Conservation (phyloP, 2,113 vertebrate genomes). For the Periophthalmus modestus region DNA sequence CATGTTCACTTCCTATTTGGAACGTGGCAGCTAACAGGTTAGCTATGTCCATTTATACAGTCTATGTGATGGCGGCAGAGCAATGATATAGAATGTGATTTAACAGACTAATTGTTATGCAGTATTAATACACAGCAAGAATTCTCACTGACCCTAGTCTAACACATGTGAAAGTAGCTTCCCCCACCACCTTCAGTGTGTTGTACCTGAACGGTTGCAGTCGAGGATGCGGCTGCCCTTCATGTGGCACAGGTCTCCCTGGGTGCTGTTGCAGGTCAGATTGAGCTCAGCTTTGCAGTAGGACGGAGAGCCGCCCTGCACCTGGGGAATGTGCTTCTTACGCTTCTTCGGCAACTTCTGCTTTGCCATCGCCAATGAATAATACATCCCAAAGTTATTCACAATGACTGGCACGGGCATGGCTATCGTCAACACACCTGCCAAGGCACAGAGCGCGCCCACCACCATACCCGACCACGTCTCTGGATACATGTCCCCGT, state of each 20-base stretch:
- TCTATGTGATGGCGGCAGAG: too few relatives aligned
- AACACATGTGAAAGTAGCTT: too few relatives aligned
- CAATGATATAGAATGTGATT: too few relatives aligned
- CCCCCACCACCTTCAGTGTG: background rate
- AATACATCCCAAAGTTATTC: slow-evolving; percentile 99
- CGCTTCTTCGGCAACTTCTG: slow-evolving; percentile 96
- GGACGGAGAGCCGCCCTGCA: slow-evolving; percentile 87
- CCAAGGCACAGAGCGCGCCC: slow-evolving; percentile 92
- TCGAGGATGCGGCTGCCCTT: slow-evolving; percentile 87
- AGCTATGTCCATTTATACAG: too few relatives aligned
- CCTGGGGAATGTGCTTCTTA: slow-evolving; percentile 96
- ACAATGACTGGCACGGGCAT: slow-evolving; percentile 99
- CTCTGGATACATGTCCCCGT: slow-evolving; percentile 96
- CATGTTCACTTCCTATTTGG: too few relatives aligned
- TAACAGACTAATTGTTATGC: too few relatives aligned
- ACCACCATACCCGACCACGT: slow-evolving; percentile 99
- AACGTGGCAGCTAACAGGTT: too few relatives aligned
- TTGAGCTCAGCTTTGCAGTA: slow-evolving; percentile 93
- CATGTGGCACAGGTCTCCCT: slow-evolving; percentile 85
- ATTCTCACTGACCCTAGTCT: too few relatives aligned
- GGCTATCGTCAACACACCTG: slow-evolving; percentile 95
- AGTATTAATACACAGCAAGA: too few relatives aligned
- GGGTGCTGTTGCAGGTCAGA: slow-evolving; percentile 90
- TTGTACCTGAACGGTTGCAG: slow-evolving; percentile 91
- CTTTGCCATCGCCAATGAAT: slow-evolving; percentile 98